Evolutionary conservation across 2,888 invertebrate species (phyloP).

Genomic region (Boloria selene): DNA sequence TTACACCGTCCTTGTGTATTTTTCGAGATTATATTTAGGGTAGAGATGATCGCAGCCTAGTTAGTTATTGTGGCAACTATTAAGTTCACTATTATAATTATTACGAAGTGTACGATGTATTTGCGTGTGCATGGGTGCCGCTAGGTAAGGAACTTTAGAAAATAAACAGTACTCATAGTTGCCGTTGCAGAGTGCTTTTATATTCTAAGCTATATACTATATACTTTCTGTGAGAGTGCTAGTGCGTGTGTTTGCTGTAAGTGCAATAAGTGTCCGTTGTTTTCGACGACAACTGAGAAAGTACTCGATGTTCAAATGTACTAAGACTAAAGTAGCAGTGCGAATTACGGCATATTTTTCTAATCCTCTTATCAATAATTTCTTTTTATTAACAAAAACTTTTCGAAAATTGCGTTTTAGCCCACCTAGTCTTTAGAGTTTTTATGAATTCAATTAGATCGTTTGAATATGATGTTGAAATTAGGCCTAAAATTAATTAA

Average conservation of each 20-base stretch:
- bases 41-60: constrained; percentile 69
- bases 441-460: constrained; percentile 66
- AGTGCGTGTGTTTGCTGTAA: constrained; percentile 33
- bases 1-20: constrained; percentile 82
- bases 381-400: constrained; percentile 32
- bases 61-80: constrained; percentile 70
- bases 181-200: constrained; percentile 33
- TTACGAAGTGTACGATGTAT: constrained; percentile 53
- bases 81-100: constrained; percentile 48
- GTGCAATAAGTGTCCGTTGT: constrained; percentile 42
- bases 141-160: constrained; percentile 57
- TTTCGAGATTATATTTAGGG: constrained; percentile 78
- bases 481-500: constrained; percentile 59
- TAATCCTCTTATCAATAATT: constrained; percentile 19
- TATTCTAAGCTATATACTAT: constrained; percentile 19
- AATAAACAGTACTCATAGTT: constrained; percentile 41
- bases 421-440: constrained; percentile 80
- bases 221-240: constrained; percentile 35
- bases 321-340: constrained; percentile 22
- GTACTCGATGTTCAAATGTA: constrained; percentile 27
- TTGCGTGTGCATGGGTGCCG: constrained; percentile 59
- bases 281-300: constrained; percentile 33
- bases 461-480: constrained; percentile 62
- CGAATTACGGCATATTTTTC: constrained; percentile 30
- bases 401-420: constrained; percentile 52